phyloP scores from a whole-genome alignment of 1,140 invertebrate genomes.

The Aphaenogaster ashmeadi region DNA sequence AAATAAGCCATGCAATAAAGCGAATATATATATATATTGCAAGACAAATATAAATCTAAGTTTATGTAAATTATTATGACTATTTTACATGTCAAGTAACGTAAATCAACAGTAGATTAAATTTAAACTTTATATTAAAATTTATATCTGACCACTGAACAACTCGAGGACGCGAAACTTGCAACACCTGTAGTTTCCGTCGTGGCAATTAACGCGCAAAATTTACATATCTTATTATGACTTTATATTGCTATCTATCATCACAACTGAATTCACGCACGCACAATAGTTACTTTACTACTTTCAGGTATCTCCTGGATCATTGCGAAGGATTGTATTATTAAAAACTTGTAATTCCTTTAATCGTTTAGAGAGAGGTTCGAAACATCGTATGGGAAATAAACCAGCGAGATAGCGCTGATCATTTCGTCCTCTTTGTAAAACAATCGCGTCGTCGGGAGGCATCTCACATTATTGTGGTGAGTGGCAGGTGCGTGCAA shows the following conservation, averaged over 20 bases:
- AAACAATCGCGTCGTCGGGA: slow-evolving; percentile 30
- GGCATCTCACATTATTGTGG: not conserved
- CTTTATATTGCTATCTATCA: not conserved
- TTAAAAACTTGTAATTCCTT: slow-evolving; percentile 13
- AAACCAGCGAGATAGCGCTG: slow-evolving; percentile 17
- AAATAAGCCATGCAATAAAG: not conserved
- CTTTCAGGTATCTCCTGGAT: not conserved
- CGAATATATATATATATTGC: not conserved
- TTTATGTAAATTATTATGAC: not conserved
- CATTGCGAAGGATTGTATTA: not conserved
- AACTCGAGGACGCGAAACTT: not conserved
- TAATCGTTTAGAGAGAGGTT: not conserved
- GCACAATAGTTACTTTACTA: not conserved
- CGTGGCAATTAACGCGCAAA: not conserved
- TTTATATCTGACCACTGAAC: not conserved
- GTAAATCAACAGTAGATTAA: not conserved
- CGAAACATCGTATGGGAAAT: not conserved
- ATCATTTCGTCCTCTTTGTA: slow-evolving; percentile 7
- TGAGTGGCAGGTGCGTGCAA: slow-evolving; percentile 29
- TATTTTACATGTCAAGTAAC: not conserved
- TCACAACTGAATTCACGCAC: not conserved
- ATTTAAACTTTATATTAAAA: slow-evolving; percentile 1
- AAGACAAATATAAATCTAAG: not conserved
- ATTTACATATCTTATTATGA: slow-evolving; percentile 39
- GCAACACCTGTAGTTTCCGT: not conserved